These are phyloP conservation scores for Trimorus sp. DNA, from an alignment of 2,888 invertebrate species.

Conservation along the genomic window DNA sequence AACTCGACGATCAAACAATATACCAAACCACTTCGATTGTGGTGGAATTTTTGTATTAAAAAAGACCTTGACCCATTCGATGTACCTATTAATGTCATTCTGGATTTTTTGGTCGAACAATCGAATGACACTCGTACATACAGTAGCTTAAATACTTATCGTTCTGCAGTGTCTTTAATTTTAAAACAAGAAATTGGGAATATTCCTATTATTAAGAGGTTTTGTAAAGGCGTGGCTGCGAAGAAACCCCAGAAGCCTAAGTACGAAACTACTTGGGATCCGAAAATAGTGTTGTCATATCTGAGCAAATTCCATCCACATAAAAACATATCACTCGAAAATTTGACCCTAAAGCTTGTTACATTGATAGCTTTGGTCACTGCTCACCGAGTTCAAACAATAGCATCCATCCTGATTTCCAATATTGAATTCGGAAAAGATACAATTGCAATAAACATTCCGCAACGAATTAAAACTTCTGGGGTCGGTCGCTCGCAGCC, in stretches of 20 bases:
- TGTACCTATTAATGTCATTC: not conserved
- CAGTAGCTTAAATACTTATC: no score
- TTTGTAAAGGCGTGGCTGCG: not conserved
- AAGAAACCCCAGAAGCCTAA: conserved; percentile 59
- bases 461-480: no score
- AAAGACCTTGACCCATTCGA: not conserved
- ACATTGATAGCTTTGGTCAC: conserved; percentile 27
- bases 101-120: not conserved
- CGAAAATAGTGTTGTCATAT: not conserved
- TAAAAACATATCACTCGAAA: conserved; percentile 6
- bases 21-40: conserved; percentile 44
- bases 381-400: conserved; percentile 35
- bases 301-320: conserved; percentile 9
- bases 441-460: no score
- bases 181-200: no score
- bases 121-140: no score
- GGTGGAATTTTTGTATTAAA: conserved; percentile 46
- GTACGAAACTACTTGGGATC: conserved; percentile 57
- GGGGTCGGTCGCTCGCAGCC: no score
- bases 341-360: conserved; percentile 18
- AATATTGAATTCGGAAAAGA: no score
- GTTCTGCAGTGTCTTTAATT: no score
- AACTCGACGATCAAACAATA: conserved; percentile 68
- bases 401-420: no score
- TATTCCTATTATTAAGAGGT: no score